These are phyloP conservation scores for Mobula hypostoma DNA, from an alignment of 2,113 vertebrate genomes.

Conservation along the genomic window DNA sequence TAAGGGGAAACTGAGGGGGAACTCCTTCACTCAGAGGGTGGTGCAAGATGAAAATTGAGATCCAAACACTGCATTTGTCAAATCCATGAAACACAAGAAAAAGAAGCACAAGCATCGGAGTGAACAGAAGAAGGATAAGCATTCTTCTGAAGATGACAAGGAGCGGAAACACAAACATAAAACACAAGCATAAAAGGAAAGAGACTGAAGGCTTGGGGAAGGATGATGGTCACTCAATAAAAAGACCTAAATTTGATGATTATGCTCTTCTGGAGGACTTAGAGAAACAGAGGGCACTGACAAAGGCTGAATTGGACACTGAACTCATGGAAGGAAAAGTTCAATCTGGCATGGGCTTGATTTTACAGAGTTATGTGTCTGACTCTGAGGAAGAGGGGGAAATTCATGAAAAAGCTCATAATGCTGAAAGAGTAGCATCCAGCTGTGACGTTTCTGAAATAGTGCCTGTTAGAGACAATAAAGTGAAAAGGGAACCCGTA, in stretches of 20 bases:
- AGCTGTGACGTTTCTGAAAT: constrained; percentile 54
- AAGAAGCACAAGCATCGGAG: constrained; percentile 98
- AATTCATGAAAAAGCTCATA: constrained; percentile 73
- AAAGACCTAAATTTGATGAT: constrained; percentile 89
- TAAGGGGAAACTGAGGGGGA: too few species aligned
- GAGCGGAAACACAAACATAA: constrained; percentile 88
- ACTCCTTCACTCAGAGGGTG: too few species aligned
- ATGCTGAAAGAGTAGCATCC: constrained; percentile 69
- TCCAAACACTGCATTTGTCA: constrained; percentile 68
- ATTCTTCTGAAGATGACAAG: constrained; percentile 84
- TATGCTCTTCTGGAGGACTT: constrained; percentile 89
- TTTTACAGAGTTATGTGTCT: constrained; percentile 94
- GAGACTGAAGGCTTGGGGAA: constrained; percentile 64
- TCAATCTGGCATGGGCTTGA: constrained; percentile 95
- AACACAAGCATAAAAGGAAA: constrained; percentile 93
- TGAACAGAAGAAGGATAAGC: constrained; percentile 98
- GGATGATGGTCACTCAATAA: constrained; percentile 72
- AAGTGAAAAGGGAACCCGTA: constrained; percentile 72
- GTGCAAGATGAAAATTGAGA: constrained; percentile 66
- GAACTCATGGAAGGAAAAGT: constrained; percentile 97
- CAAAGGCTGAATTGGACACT: constrained; percentile 97
- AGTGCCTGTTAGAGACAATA: constrained; percentile 50
- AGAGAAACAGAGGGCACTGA: constrained; percentile 93
- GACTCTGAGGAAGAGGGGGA: constrained; percentile 93
- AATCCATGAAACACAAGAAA: constrained; percentile 91